Conservation (phyloP, 2,797 vertebrate genomes). For the Hipposideros larvatus region DNA sequence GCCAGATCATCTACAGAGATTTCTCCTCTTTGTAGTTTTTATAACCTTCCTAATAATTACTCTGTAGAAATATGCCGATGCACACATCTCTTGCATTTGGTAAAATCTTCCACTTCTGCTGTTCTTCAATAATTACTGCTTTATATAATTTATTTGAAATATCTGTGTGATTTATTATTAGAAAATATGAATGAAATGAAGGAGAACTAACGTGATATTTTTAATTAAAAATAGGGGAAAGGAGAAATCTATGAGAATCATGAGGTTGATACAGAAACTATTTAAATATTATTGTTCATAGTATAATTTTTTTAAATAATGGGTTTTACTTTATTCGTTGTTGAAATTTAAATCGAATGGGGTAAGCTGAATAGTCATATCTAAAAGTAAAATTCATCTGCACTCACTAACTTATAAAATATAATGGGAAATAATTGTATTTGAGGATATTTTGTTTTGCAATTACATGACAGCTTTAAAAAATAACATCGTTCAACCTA, state of each 20-base stretch:
- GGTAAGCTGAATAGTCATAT: neutral
- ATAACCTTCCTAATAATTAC: neutral
- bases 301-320: neutral
- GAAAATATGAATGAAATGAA: constrained; percentile 7
- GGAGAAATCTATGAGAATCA: neutral
- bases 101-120: constrained; percentile 21
- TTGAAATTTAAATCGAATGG: constrained; percentile 24
- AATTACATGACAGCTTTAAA: neutral
- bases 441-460: neutral
- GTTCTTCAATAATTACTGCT: neutral
- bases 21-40: neutral
- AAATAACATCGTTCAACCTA: neutral
- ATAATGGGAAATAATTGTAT: neutral
- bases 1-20: neutral
- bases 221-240: constrained; percentile 6
- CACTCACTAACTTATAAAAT: neutral
- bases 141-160: constrained; percentile 30
- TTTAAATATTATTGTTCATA: neutral
- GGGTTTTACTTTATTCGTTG: neutral
- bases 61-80: neutral
- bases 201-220: neutral
- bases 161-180: neutral
- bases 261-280: neutral
- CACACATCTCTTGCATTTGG: neutral
- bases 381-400: constrained; percentile 10